Conservation (phyloP, 2,113 vertebrate species). For the Larimichthys polyactis region DNA sequence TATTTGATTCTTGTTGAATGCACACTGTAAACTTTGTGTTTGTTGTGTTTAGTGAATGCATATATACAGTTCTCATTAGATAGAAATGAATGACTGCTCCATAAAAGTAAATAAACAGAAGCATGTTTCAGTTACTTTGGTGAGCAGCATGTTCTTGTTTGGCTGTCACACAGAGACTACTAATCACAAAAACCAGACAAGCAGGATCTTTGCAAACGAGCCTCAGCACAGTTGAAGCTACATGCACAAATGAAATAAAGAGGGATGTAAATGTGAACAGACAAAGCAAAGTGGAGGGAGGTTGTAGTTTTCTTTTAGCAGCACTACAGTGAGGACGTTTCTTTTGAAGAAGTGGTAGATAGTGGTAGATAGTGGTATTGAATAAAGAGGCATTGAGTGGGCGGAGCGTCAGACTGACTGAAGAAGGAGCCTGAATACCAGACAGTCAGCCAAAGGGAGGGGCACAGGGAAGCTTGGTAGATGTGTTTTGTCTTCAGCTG, state of each 20-base stretch:
- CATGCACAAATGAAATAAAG: neutral
- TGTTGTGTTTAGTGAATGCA: neutral
- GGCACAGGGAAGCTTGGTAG: conserved; percentile 30
- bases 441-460: conserved; percentile 42
- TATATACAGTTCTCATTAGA: neutral
- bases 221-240: neutral
- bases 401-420: conserved; percentile 13
- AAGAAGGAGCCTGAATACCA: conserved; percentile 54
- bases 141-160: no score
- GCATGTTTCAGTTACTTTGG: neutral
- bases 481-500: conserved; percentile 34
- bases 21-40: neutral
- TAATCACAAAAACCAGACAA: conserved; percentile 28
- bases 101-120: neutral
- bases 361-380: neutral
- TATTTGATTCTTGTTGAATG: neutral
- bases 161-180: no score
- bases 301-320: neutral
- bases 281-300: neutral
- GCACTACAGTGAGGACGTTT: neutral
- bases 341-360: neutral
- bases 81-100: neutral
- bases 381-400: neutral
- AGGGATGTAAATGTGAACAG: neutral
- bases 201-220: conserved; percentile 19